A percentile compares a stretch with the other conserved stretches of the same genome.
phyloP scores from a whole-genome alignment of 2,888 invertebrate genomes.

The Cremastinae sp. region DNA sequence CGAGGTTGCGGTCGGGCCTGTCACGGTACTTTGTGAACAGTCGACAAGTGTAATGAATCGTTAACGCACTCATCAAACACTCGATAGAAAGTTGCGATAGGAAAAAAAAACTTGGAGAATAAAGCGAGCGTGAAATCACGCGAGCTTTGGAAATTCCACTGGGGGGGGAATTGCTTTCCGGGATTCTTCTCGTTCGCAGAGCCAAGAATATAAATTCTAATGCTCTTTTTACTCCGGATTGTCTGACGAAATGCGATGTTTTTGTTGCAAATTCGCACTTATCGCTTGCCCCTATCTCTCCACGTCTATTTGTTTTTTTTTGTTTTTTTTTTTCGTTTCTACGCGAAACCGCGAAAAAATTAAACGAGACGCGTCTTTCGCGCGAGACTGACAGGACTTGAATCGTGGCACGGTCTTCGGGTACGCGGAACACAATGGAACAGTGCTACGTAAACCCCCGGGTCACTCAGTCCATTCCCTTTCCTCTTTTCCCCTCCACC shows the following conservation, averaged over 20 bases:
- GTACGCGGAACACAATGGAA: conserved; percentile 23
- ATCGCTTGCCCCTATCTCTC: conserved; percentile 42
- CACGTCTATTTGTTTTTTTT: conserved; percentile 13
- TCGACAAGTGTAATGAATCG: conserved; percentile 58
- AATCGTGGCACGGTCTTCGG: conserved; percentile 25
- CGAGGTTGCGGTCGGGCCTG: conserved; percentile 40
- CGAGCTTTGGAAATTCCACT: too few relatives aligned
- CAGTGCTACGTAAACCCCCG: background rate
- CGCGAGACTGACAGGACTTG: conserved; percentile 32
- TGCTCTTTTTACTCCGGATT: conserved; percentile 1
- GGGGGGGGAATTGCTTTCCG: background rate
- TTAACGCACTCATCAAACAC: conserved; percentile 63
- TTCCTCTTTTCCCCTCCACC: conserved; percentile 11
- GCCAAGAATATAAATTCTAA: background rate
- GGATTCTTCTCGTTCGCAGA: background rate
- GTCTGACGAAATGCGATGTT: conserved; percentile 37
- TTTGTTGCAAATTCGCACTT: conserved; percentile 34
- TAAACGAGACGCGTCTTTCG: conserved; percentile 1
- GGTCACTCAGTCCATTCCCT: conserved; percentile 7
- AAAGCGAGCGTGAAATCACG: background rate
- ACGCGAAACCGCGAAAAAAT: background rate
- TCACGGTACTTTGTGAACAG: conserved; percentile 64
- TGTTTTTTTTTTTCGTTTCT: background rate
- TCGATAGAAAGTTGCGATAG: conserved; percentile 27
- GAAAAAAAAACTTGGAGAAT: conserved; percentile 1